Evolutionary conservation across 2,113 vertebrate species (phyloP).

Genomic region (Heptranchias perlo): DNA sequence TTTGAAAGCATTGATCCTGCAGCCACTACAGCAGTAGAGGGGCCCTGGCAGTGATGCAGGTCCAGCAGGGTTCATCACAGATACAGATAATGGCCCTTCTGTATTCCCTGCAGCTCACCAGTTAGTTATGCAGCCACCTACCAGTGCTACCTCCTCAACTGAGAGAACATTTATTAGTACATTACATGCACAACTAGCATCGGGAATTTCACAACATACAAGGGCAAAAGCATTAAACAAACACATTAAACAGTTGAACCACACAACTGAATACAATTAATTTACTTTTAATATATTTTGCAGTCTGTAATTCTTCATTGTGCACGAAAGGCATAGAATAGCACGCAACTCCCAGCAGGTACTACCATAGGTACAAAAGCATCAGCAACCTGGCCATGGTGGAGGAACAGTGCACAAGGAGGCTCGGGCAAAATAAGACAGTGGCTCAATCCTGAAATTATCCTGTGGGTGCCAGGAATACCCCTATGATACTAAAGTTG

Average conservation of each 20-base stretch:
- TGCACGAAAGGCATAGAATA: background rate
- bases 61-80: background rate
- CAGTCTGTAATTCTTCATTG: conserved; percentile 13
- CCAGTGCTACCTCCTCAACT: background rate
- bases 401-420: background rate
- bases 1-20: background rate
- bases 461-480: background rate
- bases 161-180: background rate
- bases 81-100: background rate
- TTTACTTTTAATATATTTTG: conserved; percentile 20
- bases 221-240: background rate
- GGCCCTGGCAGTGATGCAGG: background rate
- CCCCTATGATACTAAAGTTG: background rate
- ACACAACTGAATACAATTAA: background rate
- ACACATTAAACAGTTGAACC: background rate
- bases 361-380: background rate
- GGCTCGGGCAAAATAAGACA: background rate
- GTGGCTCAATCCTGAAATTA: background rate
- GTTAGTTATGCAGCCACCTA: background rate
- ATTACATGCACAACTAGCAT: background rate
- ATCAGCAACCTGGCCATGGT: background rate
- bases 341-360: background rate
- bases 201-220: background rate
- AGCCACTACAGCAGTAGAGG: background rate
- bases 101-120: background rate